Percentiles rank a stretch among this genome's conserved stretches.
Evolutionary conservation across 2,113 vertebrate genomes (phyloP).

Genomic region (Callopanchax toddi): DNA sequence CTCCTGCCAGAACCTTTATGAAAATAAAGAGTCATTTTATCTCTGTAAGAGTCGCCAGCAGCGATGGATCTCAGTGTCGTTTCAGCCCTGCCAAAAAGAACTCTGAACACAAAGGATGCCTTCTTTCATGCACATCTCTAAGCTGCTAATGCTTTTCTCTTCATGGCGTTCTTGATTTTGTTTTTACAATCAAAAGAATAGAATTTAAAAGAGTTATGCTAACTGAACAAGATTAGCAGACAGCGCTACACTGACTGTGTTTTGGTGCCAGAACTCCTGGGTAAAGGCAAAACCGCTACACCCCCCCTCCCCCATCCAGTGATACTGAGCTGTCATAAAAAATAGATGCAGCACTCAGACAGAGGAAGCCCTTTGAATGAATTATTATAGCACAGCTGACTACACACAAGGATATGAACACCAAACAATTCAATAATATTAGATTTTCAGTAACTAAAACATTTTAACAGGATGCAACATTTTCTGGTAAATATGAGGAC

Average conservation of each 20-base stretch:
- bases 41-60: conserved; percentile 14
- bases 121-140: neutral
- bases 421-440: neutral
- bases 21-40: conserved; percentile 22
- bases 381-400: conserved; percentile 12
- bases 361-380: conserved; percentile 19
- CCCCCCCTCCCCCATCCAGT: conserved; percentile 7
- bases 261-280: neutral
- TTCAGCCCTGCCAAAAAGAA: neutral
- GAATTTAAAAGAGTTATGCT: neutral
- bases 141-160: neutral
- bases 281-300: conserved; percentile 36
- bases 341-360: conserved; percentile 50
- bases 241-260: too few species aligned
- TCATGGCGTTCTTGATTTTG: neutral
- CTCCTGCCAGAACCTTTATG: conserved; percentile 12
- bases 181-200: neutral
- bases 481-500: too few species aligned
- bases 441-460: neutral
- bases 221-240: too few species aligned
- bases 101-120: conserved; percentile 22
- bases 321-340: conserved; percentile 55
- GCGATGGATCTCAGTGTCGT: neutral
- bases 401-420: neutral
- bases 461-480: too few species aligned